Evolutionary conservation across 2,888 invertebrate genomes (phyloP), one percentile per base, ranked within the genome.

Genomic region (Odiellus spinosus): DNA sequence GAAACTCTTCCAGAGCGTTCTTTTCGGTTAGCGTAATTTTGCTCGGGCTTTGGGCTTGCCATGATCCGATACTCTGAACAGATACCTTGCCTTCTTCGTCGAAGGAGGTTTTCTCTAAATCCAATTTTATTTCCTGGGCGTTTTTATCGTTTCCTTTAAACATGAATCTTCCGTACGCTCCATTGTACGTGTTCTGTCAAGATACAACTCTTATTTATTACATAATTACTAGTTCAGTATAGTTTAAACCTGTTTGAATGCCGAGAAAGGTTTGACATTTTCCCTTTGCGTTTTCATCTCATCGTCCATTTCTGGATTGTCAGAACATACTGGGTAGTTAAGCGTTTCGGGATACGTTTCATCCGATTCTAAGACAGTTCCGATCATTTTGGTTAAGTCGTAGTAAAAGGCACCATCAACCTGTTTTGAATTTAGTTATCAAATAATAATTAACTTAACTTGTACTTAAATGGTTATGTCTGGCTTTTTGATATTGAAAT

Each of bases 401-500:
- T 86, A 88, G 67, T 88, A 87, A 67, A 90, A 88, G 4, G 82
- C 81, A 1, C 82, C 77, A 38, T 79, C 76, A 51, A 85, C 77
- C 66, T 80, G 78, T 12, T 41, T 39, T 15, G n/a, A n/a, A n/a
- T n/a, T n/a, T n/a, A n/a, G n/a, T n/a, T n/a, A n/a, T n/a, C 2
- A 36, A n/a, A n/a, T n/a, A n/a, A n/a, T n/a, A n/a, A n/a, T n/a
- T n/a, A n/a, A n/a, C n/a, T n/a, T n/a, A n/a, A n/a, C n/a, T n/a
- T n/a, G n/a, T n/a, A n/a, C n/a, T n/a, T n/a, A n/a, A n/a, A n/a
- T n/a, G n/a, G n/a, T n/a, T n/a, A n/a, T n/a, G n/a, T n/a, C n/a
- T n/a, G n/a, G n/a, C n/a, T n/a, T n/a, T n/a, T n/a, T n/a, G n/a
- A n/a, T n/a, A n/a, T n/a, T n/a, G n/a, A n/a, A n/a, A n/a, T n/a